Base-by-base conservation (phyloP, 2,888 invertebrate species). In the Nomada goodeniana region DNA sequence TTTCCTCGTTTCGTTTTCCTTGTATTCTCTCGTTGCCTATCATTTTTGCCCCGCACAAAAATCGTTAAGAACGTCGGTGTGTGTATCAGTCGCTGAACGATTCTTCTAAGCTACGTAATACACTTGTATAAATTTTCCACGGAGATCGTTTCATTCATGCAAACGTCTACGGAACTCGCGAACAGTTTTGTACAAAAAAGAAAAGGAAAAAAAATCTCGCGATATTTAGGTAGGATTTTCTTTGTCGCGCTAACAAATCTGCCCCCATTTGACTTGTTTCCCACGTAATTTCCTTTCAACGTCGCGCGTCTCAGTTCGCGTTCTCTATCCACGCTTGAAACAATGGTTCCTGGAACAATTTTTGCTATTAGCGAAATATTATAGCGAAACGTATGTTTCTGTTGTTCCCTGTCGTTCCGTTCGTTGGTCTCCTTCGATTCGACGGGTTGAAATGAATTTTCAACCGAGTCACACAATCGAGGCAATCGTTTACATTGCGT, bases 311-410 rank as follows among this genome's bases (percentile, higher is more conserved):
- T 59, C 53, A 23, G 4, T 60, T 73, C 20, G 13, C 11, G 52
- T 57, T 15, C 10, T 52, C 23, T 71, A 57, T 78, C 63, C 79
- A 65, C 67, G 64, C 73, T 70, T 76, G 67, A 77, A 80, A 86
- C 69, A 79, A 79, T 23, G 81, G 86, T 86, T 86, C 86, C 84
- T 86, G 69, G 70, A 36, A 76, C 79, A 71, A 81, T 72, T 74
- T 83, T 81, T 64, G 77, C 76, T 63, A 10, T 70, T 53, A 55
- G 42, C 52, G 18, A 11, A 64, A 20, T 26, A 47, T 61, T 61
- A 20, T 50, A 60, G 23, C 59, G 47, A n/a, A 59, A 10, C 18
- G 13, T 23, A 55, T 26, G n/a, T 36, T 61, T 71, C 7, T 2
- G 57, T 79, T 64, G 42, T n/a, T 65, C 36, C 4, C 15, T n/a